These are phyloP conservation scores for Drosophila bipectinata DNA, from an alignment of 1,140 invertebrate species.

Conservation along the genomic window DNA sequence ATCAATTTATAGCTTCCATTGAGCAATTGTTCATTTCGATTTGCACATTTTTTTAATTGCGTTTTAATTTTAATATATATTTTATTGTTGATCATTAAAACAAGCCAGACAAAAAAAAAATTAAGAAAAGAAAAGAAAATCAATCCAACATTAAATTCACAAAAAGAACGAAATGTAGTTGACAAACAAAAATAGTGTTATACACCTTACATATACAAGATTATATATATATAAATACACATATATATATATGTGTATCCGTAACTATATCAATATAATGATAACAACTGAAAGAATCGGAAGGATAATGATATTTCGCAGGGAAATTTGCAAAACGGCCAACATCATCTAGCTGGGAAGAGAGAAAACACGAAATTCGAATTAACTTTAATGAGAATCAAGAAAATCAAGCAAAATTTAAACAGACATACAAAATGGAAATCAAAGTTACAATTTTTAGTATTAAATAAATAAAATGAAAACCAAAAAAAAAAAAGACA, in stretches of 20 bases:
- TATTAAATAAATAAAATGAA: slow-evolving; percentile 51
- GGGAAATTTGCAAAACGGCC: not conserved
- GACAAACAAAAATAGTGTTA: slow-evolving; percentile 52
- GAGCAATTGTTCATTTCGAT: slow-evolving; percentile 12
- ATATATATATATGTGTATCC: slow-evolving; percentile 21
- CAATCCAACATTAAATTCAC: slow-evolving; percentile 34
- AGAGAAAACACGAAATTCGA: slow-evolving; percentile 8
- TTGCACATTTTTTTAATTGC: slow-evolving; percentile 40
- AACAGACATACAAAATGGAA: slow-evolving; percentile 41
- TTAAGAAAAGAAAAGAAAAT: not conserved
- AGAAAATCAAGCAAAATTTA: slow-evolving; percentile 19
- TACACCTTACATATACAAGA: slow-evolving; percentile 31
- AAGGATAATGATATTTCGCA: slow-evolving; percentile 3
- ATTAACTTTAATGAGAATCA: slow-evolving; percentile 7
- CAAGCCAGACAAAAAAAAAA: no score
- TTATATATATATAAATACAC: slow-evolving; percentile 28
- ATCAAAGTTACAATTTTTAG: slow-evolving; percentile 52
- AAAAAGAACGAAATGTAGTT: slow-evolving; percentile 51
- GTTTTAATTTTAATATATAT: not conserved
- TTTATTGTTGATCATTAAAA: not conserved
- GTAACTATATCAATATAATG: slow-evolving; percentile 59
- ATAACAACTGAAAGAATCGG: slow-evolving; percentile 29
- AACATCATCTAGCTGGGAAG: not conserved
- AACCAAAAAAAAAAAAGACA: slow-evolving; percentile 3
- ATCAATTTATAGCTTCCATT: slow-evolving; percentile 30